Percentiles rank a stretch among this genome's conserved stretches.
These are phyloP conservation scores for Mycteria americana DNA, from an alignment of 2,797 vertebrate species.

Conservation along the genomic window DNA sequence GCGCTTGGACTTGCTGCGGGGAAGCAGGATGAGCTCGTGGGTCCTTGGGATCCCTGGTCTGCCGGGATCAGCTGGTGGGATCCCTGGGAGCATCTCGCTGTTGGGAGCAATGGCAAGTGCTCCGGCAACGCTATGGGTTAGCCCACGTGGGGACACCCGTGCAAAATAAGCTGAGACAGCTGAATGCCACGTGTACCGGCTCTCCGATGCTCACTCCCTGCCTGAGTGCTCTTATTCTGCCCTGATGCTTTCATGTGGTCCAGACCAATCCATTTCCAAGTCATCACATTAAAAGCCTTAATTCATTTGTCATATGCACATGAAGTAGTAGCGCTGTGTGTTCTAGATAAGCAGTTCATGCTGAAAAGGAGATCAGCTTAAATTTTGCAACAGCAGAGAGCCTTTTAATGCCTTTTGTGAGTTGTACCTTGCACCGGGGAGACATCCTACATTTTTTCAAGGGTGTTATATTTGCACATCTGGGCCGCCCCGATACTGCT, in stretches of 20 bases:
- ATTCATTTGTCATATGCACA: not conserved
- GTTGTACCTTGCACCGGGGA: not conserved
- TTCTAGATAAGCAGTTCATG: not conserved
- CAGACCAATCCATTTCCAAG: not conserved
- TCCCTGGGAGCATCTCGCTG: not conserved
- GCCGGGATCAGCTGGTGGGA: not conserved
- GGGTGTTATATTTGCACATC: not conserved
- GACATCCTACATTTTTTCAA: too few relatives aligned
- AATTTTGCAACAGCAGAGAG: not conserved
- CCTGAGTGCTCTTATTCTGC: not conserved
- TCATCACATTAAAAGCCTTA: not conserved
- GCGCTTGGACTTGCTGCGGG: not conserved
- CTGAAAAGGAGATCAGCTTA: not conserved
- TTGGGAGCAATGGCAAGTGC: not conserved
- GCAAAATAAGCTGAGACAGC: not conserved
- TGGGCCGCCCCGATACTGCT: not conserved
- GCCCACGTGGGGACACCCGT: fast-evolving
- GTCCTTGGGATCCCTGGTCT: not conserved
- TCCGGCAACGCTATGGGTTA: fast-evolving
- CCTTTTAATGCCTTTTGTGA: not conserved
- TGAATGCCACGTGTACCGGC: fast-evolving
- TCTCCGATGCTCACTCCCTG: not conserved
- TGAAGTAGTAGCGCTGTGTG: not conserved
- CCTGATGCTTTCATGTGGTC: not conserved
- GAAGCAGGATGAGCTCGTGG: not conserved